Evolutionary conservation across 2,888 invertebrate genomes (phyloP).

Genomic region (Rotaria sp.): DNA sequence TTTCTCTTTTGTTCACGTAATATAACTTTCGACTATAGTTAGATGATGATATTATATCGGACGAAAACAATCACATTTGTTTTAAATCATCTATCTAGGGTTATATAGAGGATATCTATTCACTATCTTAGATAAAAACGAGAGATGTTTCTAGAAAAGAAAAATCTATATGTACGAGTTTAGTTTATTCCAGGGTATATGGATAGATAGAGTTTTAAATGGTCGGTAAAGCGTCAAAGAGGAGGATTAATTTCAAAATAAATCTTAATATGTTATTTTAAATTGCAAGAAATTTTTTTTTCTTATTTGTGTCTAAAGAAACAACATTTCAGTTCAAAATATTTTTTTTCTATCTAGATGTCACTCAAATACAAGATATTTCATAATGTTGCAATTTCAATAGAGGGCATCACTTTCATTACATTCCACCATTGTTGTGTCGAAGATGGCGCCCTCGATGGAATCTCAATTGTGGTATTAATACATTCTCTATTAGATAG

Average conservation of each 20-base stretch:
- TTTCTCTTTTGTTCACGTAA: neutral
- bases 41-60: neutral
- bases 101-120: neutral
- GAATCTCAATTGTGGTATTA: too few relatives aligned
- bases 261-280: neutral
- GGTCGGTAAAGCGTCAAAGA: neutral
- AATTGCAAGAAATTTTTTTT: neutral
- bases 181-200: neutral
- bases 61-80: neutral
- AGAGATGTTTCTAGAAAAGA: conserved; percentile 10
- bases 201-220: neutral
- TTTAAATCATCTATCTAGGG: neutral
- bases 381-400: too few relatives aligned
- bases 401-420: too few relatives aligned
- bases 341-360: neutral
- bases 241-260: neutral
- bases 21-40: neutral
- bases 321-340: neutral
- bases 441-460: too few relatives aligned
- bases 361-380: neutral
- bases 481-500: too few relatives aligned
- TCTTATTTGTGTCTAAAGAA: neutral
- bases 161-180: too few relatives aligned
- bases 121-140: neutral
- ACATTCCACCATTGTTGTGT: too few relatives aligned